Evolutionary conservation across 2,113 vertebrate species (phyloP).

Genomic region (Puffinus mauretanicus): DNA sequence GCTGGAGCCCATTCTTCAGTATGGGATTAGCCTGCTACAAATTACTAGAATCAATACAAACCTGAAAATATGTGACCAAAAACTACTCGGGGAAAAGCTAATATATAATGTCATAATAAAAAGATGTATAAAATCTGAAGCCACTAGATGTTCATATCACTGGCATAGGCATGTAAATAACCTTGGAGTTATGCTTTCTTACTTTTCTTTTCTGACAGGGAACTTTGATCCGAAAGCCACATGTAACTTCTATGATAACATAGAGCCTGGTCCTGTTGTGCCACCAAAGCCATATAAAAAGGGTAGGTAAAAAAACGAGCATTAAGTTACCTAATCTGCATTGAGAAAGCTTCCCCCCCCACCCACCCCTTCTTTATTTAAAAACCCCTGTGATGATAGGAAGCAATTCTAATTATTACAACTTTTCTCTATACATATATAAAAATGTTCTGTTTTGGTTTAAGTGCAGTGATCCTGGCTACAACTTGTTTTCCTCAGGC

Average conservation of each 20-base stretch:
- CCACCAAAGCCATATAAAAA: constrained; percentile 90
- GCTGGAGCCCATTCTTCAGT: background rate
- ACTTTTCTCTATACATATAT: background rate
- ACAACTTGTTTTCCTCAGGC: background rate
- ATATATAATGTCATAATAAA: background rate
- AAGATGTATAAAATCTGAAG: background rate
- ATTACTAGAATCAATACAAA: background rate
- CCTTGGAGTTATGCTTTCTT: background rate
- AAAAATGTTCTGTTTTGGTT: too few species aligned
- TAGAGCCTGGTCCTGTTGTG: constrained; percentile 92
- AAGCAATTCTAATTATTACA: background rate
- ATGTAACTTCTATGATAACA: constrained; percentile 96
- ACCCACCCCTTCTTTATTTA: fast-evolving
- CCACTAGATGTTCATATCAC: background rate
- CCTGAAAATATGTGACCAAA: background rate
- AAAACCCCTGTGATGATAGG: background rate
- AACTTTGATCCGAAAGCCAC: constrained; percentile 96
- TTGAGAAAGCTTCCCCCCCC: background rate
- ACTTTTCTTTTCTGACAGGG: constrained; percentile 70
- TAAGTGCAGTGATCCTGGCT: background rate
- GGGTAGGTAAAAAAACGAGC: constrained; percentile 75
- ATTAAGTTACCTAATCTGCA: background rate
- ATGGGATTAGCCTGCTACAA: background rate
- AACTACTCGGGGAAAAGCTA: background rate
- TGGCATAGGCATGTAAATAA: background rate